Evolutionary conservation across 2,113 vertebrate genomes (phyloP).

Genomic region (Turnix velox): DNA sequence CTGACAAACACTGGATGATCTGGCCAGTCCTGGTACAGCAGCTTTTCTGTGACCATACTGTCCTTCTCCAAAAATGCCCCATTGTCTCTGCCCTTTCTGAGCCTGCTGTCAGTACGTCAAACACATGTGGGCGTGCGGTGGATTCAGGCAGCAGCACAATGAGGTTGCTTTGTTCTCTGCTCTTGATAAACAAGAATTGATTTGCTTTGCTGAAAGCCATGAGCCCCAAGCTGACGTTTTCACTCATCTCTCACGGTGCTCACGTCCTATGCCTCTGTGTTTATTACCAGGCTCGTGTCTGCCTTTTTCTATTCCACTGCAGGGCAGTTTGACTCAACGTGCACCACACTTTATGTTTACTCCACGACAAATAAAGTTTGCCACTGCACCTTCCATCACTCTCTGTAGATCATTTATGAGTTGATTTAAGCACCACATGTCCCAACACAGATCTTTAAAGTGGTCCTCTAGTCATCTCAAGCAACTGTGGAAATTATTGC

Average conservation of each 20-base stretch:
- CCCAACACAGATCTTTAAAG: background rate
- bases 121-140: rapidly evolving
- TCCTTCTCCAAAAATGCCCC: background rate
- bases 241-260: background rate
- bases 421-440: background rate
- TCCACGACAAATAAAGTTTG: background rate
- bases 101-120: background rate
- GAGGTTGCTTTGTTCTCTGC: background rate
- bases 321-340: background rate
- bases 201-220: slow-evolving; percentile 12
- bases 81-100: background rate
- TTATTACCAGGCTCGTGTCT: background rate
- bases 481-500: background rate
- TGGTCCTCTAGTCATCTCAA: background rate
- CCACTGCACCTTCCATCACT: background rate
- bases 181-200: background rate
- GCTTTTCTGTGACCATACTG: background rate
- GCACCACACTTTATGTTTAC: background rate
- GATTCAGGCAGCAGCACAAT: background rate
- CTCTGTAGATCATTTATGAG: background rate
- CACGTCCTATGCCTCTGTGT: background rate
- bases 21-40: background rate
- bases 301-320: background rate
- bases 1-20: background rate
- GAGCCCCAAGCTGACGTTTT: background rate